Conservation (phyloP, 2,888 invertebrate genomes). For the Crioceris asparagi region DNA sequence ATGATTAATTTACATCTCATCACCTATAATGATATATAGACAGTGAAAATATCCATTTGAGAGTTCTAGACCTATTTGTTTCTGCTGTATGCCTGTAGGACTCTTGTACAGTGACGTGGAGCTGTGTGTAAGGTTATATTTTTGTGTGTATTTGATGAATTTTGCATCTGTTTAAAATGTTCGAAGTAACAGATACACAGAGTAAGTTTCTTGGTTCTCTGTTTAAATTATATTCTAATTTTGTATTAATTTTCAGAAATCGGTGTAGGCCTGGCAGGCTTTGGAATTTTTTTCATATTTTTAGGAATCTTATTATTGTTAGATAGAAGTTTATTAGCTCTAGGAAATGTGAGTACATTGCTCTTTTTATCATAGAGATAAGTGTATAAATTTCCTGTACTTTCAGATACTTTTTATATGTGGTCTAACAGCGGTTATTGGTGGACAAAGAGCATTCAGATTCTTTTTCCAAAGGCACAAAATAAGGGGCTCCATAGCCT, state of each 20-base stretch:
- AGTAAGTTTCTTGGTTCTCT: slow-evolving; percentile 47
- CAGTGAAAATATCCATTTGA: no score
- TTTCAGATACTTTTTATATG: slow-evolving; percentile 90
- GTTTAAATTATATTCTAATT: slow-evolving; percentile 1
- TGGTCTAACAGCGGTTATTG: slow-evolving; percentile 93
- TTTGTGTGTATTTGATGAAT: slow-evolving; percentile 6
- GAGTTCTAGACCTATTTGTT: no score
- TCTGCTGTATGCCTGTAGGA: not conserved
- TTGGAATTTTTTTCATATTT: slow-evolving; percentile 91
- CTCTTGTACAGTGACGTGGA: slow-evolving; percentile 2
- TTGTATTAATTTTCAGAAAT: slow-evolving; percentile 62
- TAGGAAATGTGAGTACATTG: slow-evolving; percentile 84
- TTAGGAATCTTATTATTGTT: slow-evolving; percentile 87
- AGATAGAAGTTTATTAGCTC: slow-evolving; percentile 95
- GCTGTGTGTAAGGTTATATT: slow-evolving; percentile 7
- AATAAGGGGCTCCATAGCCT: slow-evolving; percentile 77
- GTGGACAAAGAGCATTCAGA: slow-evolving; percentile 85
- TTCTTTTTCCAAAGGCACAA: slow-evolving; percentile 98
- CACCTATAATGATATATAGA: no score
- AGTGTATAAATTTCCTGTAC: slow-evolving; percentile 1
- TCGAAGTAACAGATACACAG: slow-evolving; percentile 74
- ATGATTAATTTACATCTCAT: no score
- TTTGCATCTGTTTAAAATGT: slow-evolving; percentile 44
- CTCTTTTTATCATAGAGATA: not conserved
- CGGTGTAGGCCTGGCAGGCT: slow-evolving; percentile 92